Conservation (phyloP, 2,888 invertebrate species). For the Drosophila paranaensis region DNA sequence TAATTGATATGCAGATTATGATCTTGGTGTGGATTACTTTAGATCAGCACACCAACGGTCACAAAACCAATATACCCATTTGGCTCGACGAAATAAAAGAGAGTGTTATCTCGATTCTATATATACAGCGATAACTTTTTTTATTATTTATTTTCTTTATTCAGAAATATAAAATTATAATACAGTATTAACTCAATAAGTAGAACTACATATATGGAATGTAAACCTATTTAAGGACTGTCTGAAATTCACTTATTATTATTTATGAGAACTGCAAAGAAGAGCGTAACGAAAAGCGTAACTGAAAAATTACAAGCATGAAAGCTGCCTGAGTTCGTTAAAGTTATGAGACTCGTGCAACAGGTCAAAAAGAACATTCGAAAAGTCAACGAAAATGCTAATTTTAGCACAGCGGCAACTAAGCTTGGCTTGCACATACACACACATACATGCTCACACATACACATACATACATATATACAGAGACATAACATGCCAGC, state of each 20-base stretch:
- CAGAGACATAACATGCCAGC: neutral
- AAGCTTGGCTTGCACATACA: neutral
- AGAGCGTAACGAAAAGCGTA: neutral
- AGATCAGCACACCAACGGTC: too few species aligned
- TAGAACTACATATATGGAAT: too few species aligned
- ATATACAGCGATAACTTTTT: neutral
- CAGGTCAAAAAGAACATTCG: neutral
- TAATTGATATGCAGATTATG: neutral
- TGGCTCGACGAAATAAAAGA: neutral
- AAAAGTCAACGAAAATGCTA: neutral
- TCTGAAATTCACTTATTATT: too few species aligned
- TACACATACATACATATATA: neutral
- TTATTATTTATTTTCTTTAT: neutral
- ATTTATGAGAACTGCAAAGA: neutral
- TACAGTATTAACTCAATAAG: too few species aligned
- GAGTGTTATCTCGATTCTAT: neutral
- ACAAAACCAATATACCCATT: neutral
- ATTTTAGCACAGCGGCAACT: slow-evolving; percentile 1
- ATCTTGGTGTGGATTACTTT: too few species aligned
- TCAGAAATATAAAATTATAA: neutral
- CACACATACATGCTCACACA: neutral
- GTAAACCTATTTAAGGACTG: too few species aligned
- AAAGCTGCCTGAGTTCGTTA: slow-evolving; percentile 1
- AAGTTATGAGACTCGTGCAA: neutral
- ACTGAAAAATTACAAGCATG: neutral